Conservation (phyloP, 1,140 invertebrate species). For the Wiebesia pumilae region DNA sequence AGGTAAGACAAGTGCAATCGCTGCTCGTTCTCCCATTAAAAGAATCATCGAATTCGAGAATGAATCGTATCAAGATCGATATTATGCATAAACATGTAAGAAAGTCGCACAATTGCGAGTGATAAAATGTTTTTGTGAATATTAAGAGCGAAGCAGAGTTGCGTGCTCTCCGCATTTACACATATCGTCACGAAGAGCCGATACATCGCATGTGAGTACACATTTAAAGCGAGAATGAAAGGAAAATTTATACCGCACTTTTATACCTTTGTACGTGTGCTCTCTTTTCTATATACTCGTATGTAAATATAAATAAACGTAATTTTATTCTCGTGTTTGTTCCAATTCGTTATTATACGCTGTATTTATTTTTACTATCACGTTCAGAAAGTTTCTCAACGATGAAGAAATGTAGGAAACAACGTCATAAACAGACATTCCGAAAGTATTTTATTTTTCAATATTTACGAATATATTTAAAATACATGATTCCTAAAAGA, state of each 20-base stretch:
- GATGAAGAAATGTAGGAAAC: not conserved
- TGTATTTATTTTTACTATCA: not conserved
- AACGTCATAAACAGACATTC: not conserved
- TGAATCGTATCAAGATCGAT: conserved; percentile 27
- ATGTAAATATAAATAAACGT: not conserved
- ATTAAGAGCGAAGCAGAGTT: not conserved
- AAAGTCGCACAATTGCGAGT: not conserved
- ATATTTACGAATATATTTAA: not conserved
- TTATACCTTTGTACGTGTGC: not conserved
- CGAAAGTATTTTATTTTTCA: too few species aligned
- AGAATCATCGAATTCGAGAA: not conserved
- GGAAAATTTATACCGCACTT: not conserved
- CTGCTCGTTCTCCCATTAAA: not conserved
- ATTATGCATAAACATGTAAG: not conserved
- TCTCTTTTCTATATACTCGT: not conserved
- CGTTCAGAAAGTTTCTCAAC: too few species aligned
- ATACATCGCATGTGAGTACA: not conserved
- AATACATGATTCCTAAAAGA: not conserved
- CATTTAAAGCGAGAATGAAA: not conserved
- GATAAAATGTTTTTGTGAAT: not conserved
- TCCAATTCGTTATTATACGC: not conserved
- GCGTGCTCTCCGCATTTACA: conserved; percentile 7
- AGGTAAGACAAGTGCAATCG: too few species aligned
- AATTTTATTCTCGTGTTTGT: not conserved
- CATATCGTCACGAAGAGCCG: conserved; percentile 5